phyloP scores from a whole-genome alignment of 1,140 invertebrate genomes.

The Lordiphosa collinella region DNA sequence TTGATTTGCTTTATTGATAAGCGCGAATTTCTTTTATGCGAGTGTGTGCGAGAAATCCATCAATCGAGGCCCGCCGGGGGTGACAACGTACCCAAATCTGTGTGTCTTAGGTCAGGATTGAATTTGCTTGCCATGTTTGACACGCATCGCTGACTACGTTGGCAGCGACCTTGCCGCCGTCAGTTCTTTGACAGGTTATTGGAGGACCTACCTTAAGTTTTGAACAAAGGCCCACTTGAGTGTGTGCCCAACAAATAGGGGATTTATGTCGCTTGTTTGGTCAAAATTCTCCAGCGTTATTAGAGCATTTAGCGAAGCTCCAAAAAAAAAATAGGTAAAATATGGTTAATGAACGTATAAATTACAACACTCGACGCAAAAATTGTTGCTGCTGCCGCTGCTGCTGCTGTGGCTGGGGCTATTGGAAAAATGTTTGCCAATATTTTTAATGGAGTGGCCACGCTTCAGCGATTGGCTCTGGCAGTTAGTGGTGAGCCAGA shows the following conservation, averaged over 20 bases:
- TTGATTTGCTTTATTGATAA: conserved; percentile 67
- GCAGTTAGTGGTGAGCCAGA: conserved; percentile 13
- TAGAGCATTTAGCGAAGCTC: conserved; percentile 60
- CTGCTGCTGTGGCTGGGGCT: conserved; percentile 27
- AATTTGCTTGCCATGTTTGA: conserved; percentile 20
- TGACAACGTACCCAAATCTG: conserved; percentile 18
- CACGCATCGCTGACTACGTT: conserved; percentile 10
- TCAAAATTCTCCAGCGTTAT: conserved; percentile 58
- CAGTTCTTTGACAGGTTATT: conserved; percentile 36
- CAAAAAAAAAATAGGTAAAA: conserved; percentile 11
- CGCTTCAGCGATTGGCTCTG: conserved; percentile 66
- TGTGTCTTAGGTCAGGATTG: conserved; percentile 70
- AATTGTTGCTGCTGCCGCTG: conserved; percentile 18
- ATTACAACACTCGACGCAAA: conserved; percentile 45
- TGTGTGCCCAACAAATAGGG: conserved; percentile 17
- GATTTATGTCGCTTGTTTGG: conserved; percentile 16
- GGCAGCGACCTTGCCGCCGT: conserved; percentile 36
- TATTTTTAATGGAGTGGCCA: conserved; percentile 57
- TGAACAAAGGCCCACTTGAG: conserved; percentile 23
- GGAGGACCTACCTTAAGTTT: conserved; percentile 34
- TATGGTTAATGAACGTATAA: conserved; percentile 45
- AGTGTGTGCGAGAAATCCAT: conserved; percentile 62
- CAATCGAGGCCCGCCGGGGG: conserved; percentile 42
- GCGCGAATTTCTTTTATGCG: conserved; percentile 41
- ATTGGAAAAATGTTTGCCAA: conserved; percentile 65